Conservation (phyloP, 2,113 vertebrate species). For the Takifugu flavidus region DNA sequence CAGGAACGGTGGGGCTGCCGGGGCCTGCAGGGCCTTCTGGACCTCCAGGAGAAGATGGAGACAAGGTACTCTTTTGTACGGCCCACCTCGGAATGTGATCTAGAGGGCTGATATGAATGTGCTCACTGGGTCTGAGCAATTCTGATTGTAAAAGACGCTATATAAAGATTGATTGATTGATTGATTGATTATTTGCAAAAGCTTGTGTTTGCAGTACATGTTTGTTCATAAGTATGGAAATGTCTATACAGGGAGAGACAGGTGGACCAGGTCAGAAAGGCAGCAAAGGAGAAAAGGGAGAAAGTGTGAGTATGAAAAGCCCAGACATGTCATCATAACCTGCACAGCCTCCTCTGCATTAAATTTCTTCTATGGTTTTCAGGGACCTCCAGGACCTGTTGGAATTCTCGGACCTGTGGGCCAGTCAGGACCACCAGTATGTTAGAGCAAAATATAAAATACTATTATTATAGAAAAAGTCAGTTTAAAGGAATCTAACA, state of each 20-base stretch:
- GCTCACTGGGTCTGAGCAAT: not conserved
- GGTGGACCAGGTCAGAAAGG: constrained; percentile 87
- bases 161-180: no score
- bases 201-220: not conserved
- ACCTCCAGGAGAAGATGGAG: constrained; percentile 86
- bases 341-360: constrained; percentile 7
- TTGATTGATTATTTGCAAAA: not conserved
- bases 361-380: constrained; percentile 11
- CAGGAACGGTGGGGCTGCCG: constrained; percentile 77
- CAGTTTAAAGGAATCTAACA: not conserved
- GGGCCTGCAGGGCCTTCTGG: constrained; percentile 78
- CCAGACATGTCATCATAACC: constrained; percentile 1
- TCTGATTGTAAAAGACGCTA: no score
- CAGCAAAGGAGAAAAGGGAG: constrained; percentile 89
- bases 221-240: constrained; percentile 8
- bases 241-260: constrained; percentile 79
- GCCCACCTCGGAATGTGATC: not conserved
- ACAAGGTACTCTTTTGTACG: constrained; percentile 77
- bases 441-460: constrained; percentile 30
- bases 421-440: constrained; percentile 79
- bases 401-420: constrained; percentile 84
- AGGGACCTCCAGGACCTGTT: constrained; percentile 86
- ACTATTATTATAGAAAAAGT: not conserved
- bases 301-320: constrained; percentile 74
- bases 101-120: constrained; percentile 7